Conservation (phyloP, 2,113 vertebrate genomes). For the Paramormyrops kingsleyae region DNA sequence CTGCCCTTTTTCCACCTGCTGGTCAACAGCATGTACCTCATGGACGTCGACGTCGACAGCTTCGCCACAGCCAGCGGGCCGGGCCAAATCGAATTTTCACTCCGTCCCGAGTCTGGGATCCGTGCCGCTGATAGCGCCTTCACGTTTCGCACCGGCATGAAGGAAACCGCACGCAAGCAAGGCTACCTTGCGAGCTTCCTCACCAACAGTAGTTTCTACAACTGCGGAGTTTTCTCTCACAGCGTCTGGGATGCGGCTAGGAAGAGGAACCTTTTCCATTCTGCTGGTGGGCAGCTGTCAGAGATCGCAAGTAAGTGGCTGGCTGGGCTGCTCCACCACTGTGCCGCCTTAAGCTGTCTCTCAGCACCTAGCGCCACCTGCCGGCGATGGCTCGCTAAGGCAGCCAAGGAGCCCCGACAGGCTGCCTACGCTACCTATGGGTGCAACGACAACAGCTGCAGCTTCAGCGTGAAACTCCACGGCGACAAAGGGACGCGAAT, state of each 20-base stretch:
- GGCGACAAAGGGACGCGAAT: constrained; percentile 70
- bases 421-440: constrained; percentile 69
- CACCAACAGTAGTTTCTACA: constrained; percentile 73
- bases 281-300: constrained; percentile 57
- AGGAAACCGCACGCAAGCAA: constrained; percentile 84
- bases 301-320: constrained; percentile 77
- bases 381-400: constrained; percentile 68
- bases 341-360: constrained; percentile 82
- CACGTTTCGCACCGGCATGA: constrained; percentile 84
- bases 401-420: constrained; percentile 66
- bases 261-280: constrained; percentile 70
- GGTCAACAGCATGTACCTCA: constrained; percentile 80
- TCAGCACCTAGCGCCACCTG: constrained; percentile 77
- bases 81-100: constrained; percentile 84
- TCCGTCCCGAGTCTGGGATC: constrained; percentile 80
- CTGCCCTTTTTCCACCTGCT: constrained; percentile 85
- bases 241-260: constrained; percentile 77
- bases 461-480: constrained; percentile 81
- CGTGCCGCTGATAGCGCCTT: constrained; percentile 80
- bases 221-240: constrained; percentile 76
- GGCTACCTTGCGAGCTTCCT: constrained; percentile 84
- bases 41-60: constrained; percentile 81
- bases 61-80: constrained; percentile 79
- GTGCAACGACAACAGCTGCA: constrained; percentile 79
- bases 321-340: constrained; percentile 75